Conservation (phyloP, 2,113 vertebrate genomes). For the Thamnaconus septentrionalis region DNA sequence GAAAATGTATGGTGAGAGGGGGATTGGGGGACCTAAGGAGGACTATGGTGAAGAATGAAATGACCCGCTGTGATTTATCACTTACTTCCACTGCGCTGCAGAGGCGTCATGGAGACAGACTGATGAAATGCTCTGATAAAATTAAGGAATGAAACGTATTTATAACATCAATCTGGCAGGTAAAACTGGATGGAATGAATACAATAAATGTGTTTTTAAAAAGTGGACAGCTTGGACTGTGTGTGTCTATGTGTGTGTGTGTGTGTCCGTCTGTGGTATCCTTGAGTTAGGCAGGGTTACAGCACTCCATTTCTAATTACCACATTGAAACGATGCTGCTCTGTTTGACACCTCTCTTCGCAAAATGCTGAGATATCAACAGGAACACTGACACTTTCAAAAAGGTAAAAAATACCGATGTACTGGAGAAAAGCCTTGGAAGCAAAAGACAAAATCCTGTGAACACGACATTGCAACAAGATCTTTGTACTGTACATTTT, state of each 20-base stretch:
- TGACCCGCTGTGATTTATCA: constrained; percentile 30
- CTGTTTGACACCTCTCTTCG: constrained; percentile 36
- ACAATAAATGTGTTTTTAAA: too few relatives aligned
- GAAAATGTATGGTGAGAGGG: constrained; percentile 20
- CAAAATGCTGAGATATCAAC: constrained; percentile 33
- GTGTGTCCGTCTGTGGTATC: constrained; percentile 31
- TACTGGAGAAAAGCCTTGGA: not conserved
- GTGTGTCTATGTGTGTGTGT: too few relatives aligned
- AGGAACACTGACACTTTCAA: constrained; percentile 13
- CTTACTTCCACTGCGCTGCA: constrained; percentile 45
- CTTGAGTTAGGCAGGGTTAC: constrained; percentile 60
- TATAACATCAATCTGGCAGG: constrained; percentile 5
- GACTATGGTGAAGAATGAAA: constrained; percentile 37
- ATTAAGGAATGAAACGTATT: constrained; percentile 32
- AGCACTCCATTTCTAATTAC: constrained; percentile 60
- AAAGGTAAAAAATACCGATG: constrained; percentile 26
- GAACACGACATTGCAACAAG: constrained; percentile 3
- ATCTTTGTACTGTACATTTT: too few relatives aligned
- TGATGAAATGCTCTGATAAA: constrained; percentile 51
- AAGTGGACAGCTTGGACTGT: too few relatives aligned
- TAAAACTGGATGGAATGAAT: constrained; percentile 3
- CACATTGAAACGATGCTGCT: constrained; percentile 44
- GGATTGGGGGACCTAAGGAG: constrained; percentile 26
- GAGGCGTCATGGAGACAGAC: constrained; percentile 31
- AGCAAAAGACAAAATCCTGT: not conserved